These are phyloP conservation scores for Polyergus mexicanus DNA, from an alignment of 1,140 invertebrate species.

Conservation along the genomic window DNA sequence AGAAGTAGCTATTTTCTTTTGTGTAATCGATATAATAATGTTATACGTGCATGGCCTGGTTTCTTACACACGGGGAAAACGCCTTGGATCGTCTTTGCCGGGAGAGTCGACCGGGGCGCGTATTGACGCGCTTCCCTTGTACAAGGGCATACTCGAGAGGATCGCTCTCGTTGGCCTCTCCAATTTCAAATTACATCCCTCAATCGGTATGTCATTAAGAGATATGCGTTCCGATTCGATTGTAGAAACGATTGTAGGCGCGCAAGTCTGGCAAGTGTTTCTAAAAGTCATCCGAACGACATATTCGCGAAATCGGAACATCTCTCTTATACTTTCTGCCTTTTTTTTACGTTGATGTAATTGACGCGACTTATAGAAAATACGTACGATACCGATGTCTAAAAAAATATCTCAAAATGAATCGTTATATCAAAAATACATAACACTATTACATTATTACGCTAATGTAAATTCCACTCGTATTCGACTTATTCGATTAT, in stretches of 20 bases:
- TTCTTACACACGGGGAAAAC: slow-evolving; percentile 40
- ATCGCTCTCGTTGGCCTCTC: neutral
- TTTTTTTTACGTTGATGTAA: neutral
- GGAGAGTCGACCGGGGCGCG: slow-evolving; percentile 30
- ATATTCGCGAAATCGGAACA: neutral
- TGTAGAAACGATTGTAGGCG: neutral
- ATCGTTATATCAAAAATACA: neutral
- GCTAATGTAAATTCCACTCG: neutral
- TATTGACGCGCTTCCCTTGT: slow-evolving; percentile 39
- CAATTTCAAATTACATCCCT: slow-evolving; percentile 37
- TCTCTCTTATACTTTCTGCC: neutral
- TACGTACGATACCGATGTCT: neutral
- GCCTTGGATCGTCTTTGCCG: slow-evolving; percentile 52
- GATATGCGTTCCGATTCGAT: neutral
- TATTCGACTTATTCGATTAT: neutral
- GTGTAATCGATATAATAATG: slow-evolving; percentile 64
- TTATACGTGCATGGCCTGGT: slow-evolving; percentile 61
- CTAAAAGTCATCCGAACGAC: neutral
- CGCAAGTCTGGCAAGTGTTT: neutral
- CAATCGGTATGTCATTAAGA: slow-evolving; percentile 24
- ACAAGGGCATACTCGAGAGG: neutral
- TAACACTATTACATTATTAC: neutral
- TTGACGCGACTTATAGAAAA: neutral
- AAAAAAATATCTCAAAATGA: too few relatives aligned
- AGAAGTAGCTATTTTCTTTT: slow-evolving; percentile 61